Base-by-base conservation (phyloP, 2,888 invertebrate genomes). In the Cabera pusaria region DNA sequence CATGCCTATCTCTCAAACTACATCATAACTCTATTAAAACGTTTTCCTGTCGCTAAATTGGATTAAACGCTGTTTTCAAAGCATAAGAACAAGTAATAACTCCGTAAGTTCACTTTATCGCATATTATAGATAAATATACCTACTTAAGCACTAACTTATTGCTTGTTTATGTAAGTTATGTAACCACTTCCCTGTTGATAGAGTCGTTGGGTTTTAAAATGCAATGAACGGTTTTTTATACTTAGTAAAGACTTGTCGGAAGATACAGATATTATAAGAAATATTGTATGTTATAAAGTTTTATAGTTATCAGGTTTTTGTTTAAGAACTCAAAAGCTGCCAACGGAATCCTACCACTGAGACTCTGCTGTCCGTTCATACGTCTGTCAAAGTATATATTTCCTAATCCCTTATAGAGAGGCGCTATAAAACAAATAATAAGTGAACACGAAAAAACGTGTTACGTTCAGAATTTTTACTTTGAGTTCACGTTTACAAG, bases 31-130 rank as follows among this genome's bases (percentile, higher is more conserved):
- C 56, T 20, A 40, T 45, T 62, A 62, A 68, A 70, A 69, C 73
- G 68, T 70, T 75, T 77, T 75, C 75, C 77, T 80, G 80, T 80
- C 80, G 72, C 75, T 75, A 75, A 82, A 81, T 78, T 74, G 78
- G 75, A 81, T 82, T 75, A 78, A 81, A 64, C 59, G 60, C 49
- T 61, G 70, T 81, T 76, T 72, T 72, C 69, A 74, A 74, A 72
- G 67, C 66, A 67, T 72, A 74, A 74, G 69, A 68, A 68, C 72
- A 61, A 61, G 68, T 77, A 78, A 74, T 79, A 71, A 60, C 59
- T 32, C 36, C 25, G 39, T 56, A 61, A 56, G 52, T 50, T 32
- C 26, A 44, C 23, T 56, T 52, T 56, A 53, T 40, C 38, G 47
- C 34, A 42, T 55, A 52, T 52, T 38, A 41, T 27, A 22, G 26